A percentile compares a stretch with the other conserved stretches of the same genome.
Evolutionary conservation across 2,888 invertebrate genomes (phyloP).

Genomic region (Hypomecis punctinalis): DNA sequence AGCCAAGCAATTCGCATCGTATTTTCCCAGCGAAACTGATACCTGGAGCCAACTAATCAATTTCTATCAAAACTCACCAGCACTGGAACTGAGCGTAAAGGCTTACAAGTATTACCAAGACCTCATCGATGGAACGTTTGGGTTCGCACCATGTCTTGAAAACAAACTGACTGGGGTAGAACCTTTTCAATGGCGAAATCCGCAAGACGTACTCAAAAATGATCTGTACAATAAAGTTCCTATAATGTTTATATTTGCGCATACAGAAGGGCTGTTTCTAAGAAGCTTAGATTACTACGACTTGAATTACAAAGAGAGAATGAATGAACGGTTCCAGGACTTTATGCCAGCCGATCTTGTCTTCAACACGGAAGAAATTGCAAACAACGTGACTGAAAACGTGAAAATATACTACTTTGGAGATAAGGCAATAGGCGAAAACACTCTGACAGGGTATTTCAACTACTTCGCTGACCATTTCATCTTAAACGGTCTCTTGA

Average conservation of each 20-base stretch:
- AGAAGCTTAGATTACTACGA: constrained; percentile 49
- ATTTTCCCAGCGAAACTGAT: constrained; percentile 20
- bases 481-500: constrained; percentile 46
- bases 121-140: constrained; percentile 51
- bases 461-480: constrained; percentile 52
- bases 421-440: constrained; percentile 41
- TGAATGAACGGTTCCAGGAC: constrained; percentile 49
- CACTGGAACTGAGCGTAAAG: constrained; percentile 38
- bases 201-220: constrained; percentile 41
- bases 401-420: constrained; percentile 52
- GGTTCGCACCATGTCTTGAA: constrained; percentile 57
- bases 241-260: constrained; percentile 49
- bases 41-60: constrained; percentile 37
- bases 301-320: constrained; percentile 47
- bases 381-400: constrained; percentile 39
- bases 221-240: constrained; percentile 47
- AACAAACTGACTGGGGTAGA: constrained; percentile 33
- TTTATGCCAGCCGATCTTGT: constrained; percentile 54
- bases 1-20: constrained; percentile 33
- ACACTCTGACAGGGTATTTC: constrained; percentile 45
- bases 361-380: constrained; percentile 45
- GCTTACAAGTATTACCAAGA: constrained; percentile 49
- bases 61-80: constrained; percentile 42
- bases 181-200: constrained; percentile 44
- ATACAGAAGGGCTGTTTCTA: constrained; percentile 50